These are phyloP conservation scores for Myiotriccus ornatus DNA, from an alignment of 2,797 vertebrate genomes.

Conservation along the genomic window DNA sequence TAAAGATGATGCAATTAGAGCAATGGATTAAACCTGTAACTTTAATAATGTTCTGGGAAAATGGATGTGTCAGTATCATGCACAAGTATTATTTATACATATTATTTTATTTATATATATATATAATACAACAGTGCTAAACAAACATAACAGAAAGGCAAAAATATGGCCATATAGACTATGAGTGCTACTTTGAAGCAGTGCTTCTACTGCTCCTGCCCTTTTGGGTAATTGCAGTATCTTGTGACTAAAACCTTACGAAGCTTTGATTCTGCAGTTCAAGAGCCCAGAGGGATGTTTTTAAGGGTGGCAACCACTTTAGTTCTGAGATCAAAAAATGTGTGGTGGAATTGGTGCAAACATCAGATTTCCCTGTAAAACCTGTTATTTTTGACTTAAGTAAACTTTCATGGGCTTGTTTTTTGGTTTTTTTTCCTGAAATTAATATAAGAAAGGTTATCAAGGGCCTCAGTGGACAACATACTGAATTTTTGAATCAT, in stretches of 20 bases:
- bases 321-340: neutral
- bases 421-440: neutral
- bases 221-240: neutral
- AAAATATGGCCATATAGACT: neutral
- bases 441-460: neutral
- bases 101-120: too few relatives aligned
- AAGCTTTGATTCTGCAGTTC: neutral
- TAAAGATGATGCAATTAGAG: neutral
- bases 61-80: neutral
- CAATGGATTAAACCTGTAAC: neutral
- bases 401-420: neutral
- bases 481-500: neutral
- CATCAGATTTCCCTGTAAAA: neutral
- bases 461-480: neutral
- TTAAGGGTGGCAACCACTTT: neutral
- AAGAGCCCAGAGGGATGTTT: neutral
- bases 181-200: neutral
- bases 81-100: neutral
- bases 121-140: neutral
- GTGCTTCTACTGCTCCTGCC: neutral
- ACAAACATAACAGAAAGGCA: neutral
- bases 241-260: neutral
- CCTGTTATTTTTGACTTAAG: neutral
- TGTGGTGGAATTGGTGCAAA: neutral
- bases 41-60: neutral